phyloP scores from a whole-genome alignment of 2,113 vertebrate genomes.

The Thermophis baileyi region DNA sequence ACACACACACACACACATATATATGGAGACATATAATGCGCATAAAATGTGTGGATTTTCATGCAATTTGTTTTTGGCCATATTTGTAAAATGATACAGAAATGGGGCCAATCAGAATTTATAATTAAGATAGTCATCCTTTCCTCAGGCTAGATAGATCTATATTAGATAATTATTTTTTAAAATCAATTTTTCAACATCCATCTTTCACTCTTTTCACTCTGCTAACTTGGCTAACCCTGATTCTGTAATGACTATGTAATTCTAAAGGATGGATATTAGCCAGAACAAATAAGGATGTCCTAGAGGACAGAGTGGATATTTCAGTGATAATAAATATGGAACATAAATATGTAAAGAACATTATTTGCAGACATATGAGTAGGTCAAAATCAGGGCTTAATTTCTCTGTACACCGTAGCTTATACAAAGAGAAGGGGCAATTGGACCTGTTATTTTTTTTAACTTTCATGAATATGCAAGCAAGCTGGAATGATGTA shows the following conservation, averaged over 20 bases:
- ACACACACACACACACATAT: background rate
- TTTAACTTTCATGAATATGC: background rate
- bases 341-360: background rate
- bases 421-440: background rate
- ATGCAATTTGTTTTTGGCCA: background rate
- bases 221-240: background rate
- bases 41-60: background rate
- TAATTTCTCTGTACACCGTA: background rate
- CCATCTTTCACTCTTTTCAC: background rate
- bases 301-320: background rate
- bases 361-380: background rate
- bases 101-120: background rate
- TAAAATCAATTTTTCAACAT: background rate
- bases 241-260: background rate
- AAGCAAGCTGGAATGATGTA: background rate
- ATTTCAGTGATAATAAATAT: background rate
- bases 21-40: background rate
- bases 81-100: background rate
- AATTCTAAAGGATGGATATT: background rate
- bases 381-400: background rate
- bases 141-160: background rate
- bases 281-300: background rate
- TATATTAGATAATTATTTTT: background rate
- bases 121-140: background rate
- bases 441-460: background rate